Base-by-base conservation (phyloP, 2,797 vertebrate species). In the Holocentrus rufus region DNA sequence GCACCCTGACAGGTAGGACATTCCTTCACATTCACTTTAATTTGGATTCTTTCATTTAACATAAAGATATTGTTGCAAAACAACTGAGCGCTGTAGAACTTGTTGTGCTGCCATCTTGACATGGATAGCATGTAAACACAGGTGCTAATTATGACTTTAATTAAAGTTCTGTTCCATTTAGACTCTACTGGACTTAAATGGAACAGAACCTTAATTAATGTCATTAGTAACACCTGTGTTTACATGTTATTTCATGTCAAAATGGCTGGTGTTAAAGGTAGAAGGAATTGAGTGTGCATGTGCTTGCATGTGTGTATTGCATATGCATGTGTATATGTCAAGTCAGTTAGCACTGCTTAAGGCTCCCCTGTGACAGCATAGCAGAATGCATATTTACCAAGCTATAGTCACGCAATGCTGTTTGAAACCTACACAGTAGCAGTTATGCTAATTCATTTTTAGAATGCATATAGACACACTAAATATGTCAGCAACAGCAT, bases 1-100 rank as follows among this genome's bases (percentile, higher is more conserved):
- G 6, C 15, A 20, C 10, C 60, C 88, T 88, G 67, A 65, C 27
- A 74, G 9, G 60, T 65, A 0, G 6, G 6, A 71, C 27, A 72
- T 2, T 17, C 20, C 1, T 67, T 56, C 22, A 14, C 30, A 61
- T 46, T 1, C 39, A 36, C 30, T 0, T 49, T 15, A 22, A 39
- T 20, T 65, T 30, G 3, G 2, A 13, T 2, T 49, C 31, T 54
- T 27, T 62, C 7, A 25, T 57, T 17, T 46, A 20, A 5, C 13
- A 39, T 13, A 5, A 8, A 6, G 7, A 3, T 34, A 34, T 34
- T 34, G 31, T 34, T 6, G 7, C 31, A 34, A 34, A 34, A 34
- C 31, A 34, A 34, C 5, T 34, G 7, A 34, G 31, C 31, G 7
- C 31, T 34, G 31, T 27, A 27, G 25, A 27, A 27, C 4, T 27